Evolutionary conservation across 2,113 vertebrate species (phyloP).

Genomic region (Setophaga coronata): DNA sequence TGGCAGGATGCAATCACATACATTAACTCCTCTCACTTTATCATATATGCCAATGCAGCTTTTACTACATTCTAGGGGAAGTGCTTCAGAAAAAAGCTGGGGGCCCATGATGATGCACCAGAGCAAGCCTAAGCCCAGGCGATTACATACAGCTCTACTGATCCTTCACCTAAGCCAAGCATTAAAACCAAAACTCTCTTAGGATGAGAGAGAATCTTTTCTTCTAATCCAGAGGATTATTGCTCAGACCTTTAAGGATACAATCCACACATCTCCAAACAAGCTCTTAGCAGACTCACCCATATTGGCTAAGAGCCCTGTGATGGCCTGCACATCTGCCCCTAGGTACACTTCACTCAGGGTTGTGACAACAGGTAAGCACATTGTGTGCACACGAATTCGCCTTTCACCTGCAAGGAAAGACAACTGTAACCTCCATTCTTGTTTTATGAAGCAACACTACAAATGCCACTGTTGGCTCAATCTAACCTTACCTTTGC

Average conservation of each 20-base stretch:
- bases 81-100: not conserved
- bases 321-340: slow-evolving; percentile 93
- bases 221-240: not conserved
- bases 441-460: not conserved
- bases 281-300: slow-evolving; percentile 73
- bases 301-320: slow-evolving; percentile 93
- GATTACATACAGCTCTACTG: not conserved
- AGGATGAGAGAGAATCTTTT: not conserved
- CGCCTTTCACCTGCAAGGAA: slow-evolving; percentile 86
- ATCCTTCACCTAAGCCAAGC: not conserved
- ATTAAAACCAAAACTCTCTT: not conserved
- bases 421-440: not conserved
- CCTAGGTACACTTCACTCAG: slow-evolving; percentile 92
- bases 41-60: not conserved
- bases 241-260: not conserved
- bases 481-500: slow-evolving; percentile 83
- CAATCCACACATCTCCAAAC: not conserved
- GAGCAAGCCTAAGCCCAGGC: not conserved
- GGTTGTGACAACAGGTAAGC: slow-evolving; percentile 91
- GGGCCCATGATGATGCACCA: not conserved
- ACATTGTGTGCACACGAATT: slow-evolving; percentile 96
- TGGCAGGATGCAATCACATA: not conserved
- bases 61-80: not conserved
- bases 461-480: not conserved
- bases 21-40: not conserved